phyloP scores from a whole-genome alignment of 2,888 invertebrate species.

The Agrotis exclamationis region DNA sequence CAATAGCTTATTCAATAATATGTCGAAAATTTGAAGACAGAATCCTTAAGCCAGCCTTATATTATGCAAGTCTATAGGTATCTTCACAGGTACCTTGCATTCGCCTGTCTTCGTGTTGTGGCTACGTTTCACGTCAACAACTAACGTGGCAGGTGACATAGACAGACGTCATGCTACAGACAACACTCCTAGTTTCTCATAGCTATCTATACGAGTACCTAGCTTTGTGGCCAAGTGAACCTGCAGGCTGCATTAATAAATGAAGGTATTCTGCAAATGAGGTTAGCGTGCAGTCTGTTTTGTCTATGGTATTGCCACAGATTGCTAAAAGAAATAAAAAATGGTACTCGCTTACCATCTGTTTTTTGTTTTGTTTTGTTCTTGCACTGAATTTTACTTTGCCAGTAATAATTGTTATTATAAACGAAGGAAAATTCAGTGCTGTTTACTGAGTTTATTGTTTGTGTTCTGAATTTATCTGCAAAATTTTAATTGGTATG shows the following conservation, averaged over 20 bases:
- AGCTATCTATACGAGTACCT: not conserved
- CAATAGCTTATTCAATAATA: no score
- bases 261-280: not conserved
- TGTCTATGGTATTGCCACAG: not conserved
- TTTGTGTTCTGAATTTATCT: no score
- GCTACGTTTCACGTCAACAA: constrained; percentile 8
- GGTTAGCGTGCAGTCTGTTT: constrained; percentile 15
- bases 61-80: not conserved
- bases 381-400: not conserved
- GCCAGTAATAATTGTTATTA: not conserved
- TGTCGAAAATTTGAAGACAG: no score
- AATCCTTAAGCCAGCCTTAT: no score
- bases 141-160: constrained; percentile 4
- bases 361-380: constrained; percentile 4
- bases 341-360: not conserved
- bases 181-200: not conserved
- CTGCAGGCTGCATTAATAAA: constrained; percentile 9
- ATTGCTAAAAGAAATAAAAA: constrained; percentile 10
- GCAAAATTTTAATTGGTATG: no score
- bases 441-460: not conserved
- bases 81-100: no score
- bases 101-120: constrained; percentile 3
- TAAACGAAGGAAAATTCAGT: not conserved
- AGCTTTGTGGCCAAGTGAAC: not conserved
- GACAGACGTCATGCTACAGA: constrained; percentile 1